Base-by-base conservation (phyloP, 2,113 vertebrate species). In the Chaenogobius annularis region DNA sequence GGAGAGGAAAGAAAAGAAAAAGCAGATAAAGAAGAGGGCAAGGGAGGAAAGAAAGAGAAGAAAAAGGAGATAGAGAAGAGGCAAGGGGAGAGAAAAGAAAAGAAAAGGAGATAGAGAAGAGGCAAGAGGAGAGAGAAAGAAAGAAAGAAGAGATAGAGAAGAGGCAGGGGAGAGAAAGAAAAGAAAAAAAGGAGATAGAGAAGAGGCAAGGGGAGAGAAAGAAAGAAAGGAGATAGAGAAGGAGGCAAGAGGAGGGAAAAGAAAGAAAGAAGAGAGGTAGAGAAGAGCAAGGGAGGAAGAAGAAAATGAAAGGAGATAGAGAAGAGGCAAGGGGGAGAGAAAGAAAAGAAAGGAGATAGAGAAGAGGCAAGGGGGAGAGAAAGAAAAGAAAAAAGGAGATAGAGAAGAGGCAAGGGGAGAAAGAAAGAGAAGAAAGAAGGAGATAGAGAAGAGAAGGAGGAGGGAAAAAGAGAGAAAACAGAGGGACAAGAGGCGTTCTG, bases 401-500 rank as follows among this genome's bases (percentile, higher is more conserved):
- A 14, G 48, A 50, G 48, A 40, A 9, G 9, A 9, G 9, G 7
- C 4, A 19, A 48, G 47, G 14, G 3, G 47, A 1, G 10, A 47
- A 4, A 52, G 48, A 52, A 17, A n/a, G 7, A n/a, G 48, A 7
- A 15, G 8, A 17, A 8, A 17, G 15, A 17, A 17, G 14, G 47
- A 14, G 7, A 7, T 6, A 17, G 47, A 14, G 15, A 50, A 14
- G 17, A 7, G 5, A 19, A 48, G 47, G 14, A 0, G 14, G 46
- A 47, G 46, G 11, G 7, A 46, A 12, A 50, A 14, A 50, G 50
- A n/a, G 17, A 10, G 19, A 1, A 17, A 1, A 72, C 68, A 15
- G 68, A 20, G 48, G 69, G 80, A 87, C 83, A 82, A 87, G 78
- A 84, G 77, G n/a, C 52, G 37, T 71, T 84, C 85, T 80, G 82